Evolutionary conservation across 2,888 invertebrate species (phyloP).

Genomic region (Caenorhabditis sp.): DNA sequence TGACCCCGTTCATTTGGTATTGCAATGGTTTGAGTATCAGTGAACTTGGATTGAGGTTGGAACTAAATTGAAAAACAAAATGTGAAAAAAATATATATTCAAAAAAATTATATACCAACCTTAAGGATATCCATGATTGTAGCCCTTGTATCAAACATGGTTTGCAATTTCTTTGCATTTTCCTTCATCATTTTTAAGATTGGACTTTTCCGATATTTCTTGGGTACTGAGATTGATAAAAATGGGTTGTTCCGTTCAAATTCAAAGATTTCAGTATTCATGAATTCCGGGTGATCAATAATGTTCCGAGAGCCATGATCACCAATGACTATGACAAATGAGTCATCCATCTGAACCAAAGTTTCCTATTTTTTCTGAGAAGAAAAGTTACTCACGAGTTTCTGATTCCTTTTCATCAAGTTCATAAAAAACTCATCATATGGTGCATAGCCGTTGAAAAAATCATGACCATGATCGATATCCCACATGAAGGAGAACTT

Average conservation of each 20-base stretch:
- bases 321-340: conserved; percentile 67
- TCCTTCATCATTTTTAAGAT: conserved; percentile 53
- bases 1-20: conserved; percentile 3
- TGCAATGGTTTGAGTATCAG: background rate
- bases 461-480: conserved; percentile 63
- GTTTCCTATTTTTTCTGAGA: too few relatives aligned
- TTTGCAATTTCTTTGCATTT: conserved; percentile 59
- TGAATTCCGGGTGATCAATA: background rate
- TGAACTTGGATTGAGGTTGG: conserved; percentile 12
- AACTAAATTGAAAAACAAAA: conserved; percentile 10
- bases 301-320: conserved; percentile 68
- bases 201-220: conserved; percentile 43
- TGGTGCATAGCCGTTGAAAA: conserved; percentile 55
- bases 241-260: conserved; percentile 69
- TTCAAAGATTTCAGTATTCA: background rate
- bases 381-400: conserved; percentile 8
- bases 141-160: conserved; percentile 68
- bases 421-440: conserved; percentile 56
- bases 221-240: conserved; percentile 63
- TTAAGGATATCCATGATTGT: conserved; percentile 67
- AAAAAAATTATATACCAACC: too few relatives aligned
- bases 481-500: conserved; percentile 69
- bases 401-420: conserved; percentile 52
- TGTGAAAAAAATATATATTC: too few relatives aligned
- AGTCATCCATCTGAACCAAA: conserved; percentile 54